Conservation (phyloP, 1,140 invertebrate species). For the Drosophila sp. region DNA sequence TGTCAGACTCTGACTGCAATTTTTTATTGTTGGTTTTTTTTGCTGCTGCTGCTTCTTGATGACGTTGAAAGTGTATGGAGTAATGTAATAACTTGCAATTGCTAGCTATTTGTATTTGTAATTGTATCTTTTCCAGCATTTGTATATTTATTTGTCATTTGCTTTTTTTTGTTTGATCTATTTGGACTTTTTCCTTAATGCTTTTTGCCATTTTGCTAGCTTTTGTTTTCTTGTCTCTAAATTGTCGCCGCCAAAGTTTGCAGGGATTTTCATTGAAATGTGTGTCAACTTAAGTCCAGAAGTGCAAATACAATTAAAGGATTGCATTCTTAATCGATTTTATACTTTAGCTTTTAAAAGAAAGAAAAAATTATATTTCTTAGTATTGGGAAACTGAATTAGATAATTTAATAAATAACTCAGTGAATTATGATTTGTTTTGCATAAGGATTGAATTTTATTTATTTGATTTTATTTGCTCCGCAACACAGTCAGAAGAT, state of each 20-base stretch:
- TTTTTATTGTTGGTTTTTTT: background rate
- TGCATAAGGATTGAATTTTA: too few relatives aligned
- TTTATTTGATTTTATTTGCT: too few relatives aligned
- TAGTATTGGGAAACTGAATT: too few relatives aligned
- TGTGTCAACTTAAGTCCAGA: background rate
- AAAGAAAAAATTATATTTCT: too few relatives aligned
- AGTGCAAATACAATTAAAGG: background rate
- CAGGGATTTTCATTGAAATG: background rate
- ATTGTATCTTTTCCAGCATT: constrained; percentile 27
- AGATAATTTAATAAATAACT: too few relatives aligned
- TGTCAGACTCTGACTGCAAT: constrained; percentile 10
- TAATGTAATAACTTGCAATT: constrained; percentile 71
- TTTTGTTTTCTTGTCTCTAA: background rate
- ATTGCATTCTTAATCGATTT: background rate
- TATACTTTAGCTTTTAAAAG: too few relatives aligned
- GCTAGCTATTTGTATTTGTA: constrained; percentile 37
- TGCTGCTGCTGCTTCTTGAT: constrained; percentile 26
- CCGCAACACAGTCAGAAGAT: too few relatives aligned
- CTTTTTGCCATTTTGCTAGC: background rate
- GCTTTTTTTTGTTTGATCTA: constrained; percentile 1
- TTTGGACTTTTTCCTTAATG: background rate
- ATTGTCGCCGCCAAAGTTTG: background rate
- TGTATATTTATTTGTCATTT: constrained; percentile 49
- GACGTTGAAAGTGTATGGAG: constrained; percentile 59
- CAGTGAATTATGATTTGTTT: too few relatives aligned